A percentile compares a stretch with the other conserved stretches of the same genome.
Evolutionary conservation across 2,888 invertebrate genomes (phyloP).

Genomic region (Aelia acuminata): DNA sequence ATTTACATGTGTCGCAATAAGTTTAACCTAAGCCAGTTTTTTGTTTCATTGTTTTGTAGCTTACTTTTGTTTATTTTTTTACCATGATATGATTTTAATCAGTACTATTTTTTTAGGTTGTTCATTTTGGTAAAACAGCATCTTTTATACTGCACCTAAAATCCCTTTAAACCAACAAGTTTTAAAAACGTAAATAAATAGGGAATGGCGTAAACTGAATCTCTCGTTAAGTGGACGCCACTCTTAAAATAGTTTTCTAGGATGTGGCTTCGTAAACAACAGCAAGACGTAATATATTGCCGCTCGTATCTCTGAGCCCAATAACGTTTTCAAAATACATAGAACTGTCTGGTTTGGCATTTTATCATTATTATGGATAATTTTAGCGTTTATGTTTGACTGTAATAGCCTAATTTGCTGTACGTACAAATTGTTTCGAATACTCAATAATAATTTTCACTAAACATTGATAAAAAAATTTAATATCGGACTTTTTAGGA

Average conservation of each 20-base stretch:
- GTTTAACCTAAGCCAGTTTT: no score
- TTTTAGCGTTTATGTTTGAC: background rate
- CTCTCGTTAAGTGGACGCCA: constrained; percentile 22
- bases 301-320: background rate
- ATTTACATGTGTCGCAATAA: no score
- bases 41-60: background rate
- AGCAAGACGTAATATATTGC: constrained; percentile 9
- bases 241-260: constrained; percentile 31
- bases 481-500: no score
- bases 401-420: background rate
- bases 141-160: background rate
- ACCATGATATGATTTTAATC: background rate
- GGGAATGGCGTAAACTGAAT: constrained; percentile 7
- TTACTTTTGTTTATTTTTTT: background rate
- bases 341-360: background rate
- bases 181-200: constrained; percentile 17
- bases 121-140: background rate
- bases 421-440: background rate
- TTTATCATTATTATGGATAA: background rate
- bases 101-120: background rate
- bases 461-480: background rate
- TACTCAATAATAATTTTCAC: no score
- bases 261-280: constrained; percentile 25
- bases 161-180: background rate
- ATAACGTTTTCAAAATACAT: constrained; percentile 1